Conservation (phyloP, 2,888 invertebrate species). For the Lycaena phlaeas region DNA sequence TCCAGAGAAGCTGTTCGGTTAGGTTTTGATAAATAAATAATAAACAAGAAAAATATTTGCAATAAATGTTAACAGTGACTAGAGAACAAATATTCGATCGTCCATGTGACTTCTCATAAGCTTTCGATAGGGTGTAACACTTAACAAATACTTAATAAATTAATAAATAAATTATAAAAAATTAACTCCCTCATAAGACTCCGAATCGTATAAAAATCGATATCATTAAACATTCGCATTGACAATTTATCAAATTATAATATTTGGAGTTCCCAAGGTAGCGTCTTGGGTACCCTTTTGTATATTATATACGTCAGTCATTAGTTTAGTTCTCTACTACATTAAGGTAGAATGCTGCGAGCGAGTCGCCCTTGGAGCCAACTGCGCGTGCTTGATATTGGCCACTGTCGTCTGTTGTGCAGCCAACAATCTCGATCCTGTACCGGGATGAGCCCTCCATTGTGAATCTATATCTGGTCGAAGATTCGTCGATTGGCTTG, state of each 20-base stretch:
- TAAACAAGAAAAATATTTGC: constrained; percentile 39
- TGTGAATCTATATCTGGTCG: constrained; percentile 84
- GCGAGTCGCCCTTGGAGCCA: constrained; percentile 88
- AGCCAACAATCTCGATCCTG: constrained; percentile 82
- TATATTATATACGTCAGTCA: constrained; percentile 41
- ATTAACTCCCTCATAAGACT: constrained; percentile 60
- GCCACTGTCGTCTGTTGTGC: constrained; percentile 84
- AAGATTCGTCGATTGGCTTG: constrained; percentile 86
- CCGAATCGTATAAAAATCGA: constrained; percentile 63
- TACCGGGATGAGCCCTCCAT: constrained; percentile 87
- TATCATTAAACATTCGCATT: constrained; percentile 38
- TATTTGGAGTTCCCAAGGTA: constrained; percentile 37
- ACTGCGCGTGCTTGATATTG: constrained; percentile 91
- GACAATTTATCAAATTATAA: constrained; percentile 26
- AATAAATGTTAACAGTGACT: constrained; percentile 59
- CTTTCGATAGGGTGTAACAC: constrained; percentile 68
- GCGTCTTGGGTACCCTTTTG: constrained; percentile 30
- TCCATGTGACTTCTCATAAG: constrained; percentile 53
- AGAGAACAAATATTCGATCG: constrained; percentile 47
- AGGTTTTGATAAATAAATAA: constrained; percentile 47
- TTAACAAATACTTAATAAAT: constrained; percentile 55
- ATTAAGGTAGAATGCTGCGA: constrained; percentile 90
- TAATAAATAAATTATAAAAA: constrained; percentile 52
- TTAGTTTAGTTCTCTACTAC: constrained; percentile 67
- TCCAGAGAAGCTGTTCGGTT: constrained; percentile 58